These are phyloP conservation scores for Isurus oxyrinchus DNA, from an alignment of 2,113 vertebrate genomes.

Conservation along the genomic window DNA sequence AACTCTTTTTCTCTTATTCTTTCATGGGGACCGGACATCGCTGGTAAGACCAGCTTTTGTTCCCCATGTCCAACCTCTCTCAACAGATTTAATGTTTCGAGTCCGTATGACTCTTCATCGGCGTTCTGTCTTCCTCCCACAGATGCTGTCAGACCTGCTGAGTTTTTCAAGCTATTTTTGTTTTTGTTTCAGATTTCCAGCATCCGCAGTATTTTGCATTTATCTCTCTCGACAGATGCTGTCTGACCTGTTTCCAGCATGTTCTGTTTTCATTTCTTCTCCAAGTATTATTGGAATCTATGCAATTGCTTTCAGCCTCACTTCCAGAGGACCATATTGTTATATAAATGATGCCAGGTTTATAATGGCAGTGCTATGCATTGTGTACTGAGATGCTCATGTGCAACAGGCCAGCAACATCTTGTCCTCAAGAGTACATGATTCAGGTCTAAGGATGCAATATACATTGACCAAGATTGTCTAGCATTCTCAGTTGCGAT, in stretches of 20 bases:
- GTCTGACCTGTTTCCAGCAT: neutral
- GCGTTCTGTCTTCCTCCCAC: neutral
- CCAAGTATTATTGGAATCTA: neutral
- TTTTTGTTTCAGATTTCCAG: too few species aligned
- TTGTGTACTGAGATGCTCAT: neutral
- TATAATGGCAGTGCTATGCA: neutral
- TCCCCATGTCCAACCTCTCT: neutral
- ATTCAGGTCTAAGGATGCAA: neutral
- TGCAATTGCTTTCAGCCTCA: neutral
- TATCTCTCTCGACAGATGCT: neutral
- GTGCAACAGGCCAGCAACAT: neutral
- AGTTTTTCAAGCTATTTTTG: too few species aligned
- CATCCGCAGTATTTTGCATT: too few species aligned
- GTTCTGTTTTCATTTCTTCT: neutral
- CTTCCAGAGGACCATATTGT: neutral
- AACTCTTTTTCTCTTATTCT: neutral
- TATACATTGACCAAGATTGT: neutral
- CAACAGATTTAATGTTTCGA: neutral
- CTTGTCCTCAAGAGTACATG: neutral
- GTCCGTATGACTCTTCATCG: too few species aligned
- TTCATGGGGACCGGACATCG: too few species aligned
- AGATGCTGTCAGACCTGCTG: too few species aligned
- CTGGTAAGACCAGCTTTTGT: too few species aligned
- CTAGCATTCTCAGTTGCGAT: too few species aligned
- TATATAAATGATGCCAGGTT: neutral